Base-by-base conservation (phyloP, 2,888 invertebrate species). In the Hypsopygia costalis region DNA sequence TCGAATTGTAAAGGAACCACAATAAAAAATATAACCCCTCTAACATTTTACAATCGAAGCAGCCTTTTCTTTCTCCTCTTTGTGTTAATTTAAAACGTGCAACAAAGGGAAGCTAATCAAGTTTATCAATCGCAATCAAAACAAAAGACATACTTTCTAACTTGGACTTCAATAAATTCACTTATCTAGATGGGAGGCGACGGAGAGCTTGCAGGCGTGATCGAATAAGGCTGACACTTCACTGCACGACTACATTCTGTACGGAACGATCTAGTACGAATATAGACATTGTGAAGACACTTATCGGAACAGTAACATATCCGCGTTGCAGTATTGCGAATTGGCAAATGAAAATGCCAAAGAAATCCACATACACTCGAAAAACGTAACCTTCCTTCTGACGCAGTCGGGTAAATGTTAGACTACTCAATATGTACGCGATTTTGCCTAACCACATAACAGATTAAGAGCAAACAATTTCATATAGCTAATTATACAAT, bases 101-200 rank as follows among this genome's bases (percentile, higher is more conserved):
- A 46, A 58, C 43, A 67, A 58, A 58, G 41, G 36, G 45, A 41
- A 44, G 54, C 47, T 55, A 59, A 65, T 61, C 62, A 49, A 48
- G 50, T 56, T 61, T 55, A 58, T 55, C 62, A 53, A 62, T 62
- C 58, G 60, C 45, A 51, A 62, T 60, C 61, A 62, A 69, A 71
- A 75, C 76, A 70, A 79, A 75, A 71, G 63, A 46, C 46, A 50
- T 47, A 48, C 70, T 76, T 76, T 75, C 72, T 62, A 69, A 61
- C 53, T 61, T 43, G 44, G 47, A 49, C 47, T 47, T 65, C 60
- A 62, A 71, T 70, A 76, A 75, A 74, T 70, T 65, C 55, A 57
- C 55, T 71, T 75, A 81, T 81, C 77, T 61, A 69, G 78, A 77
- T 76, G 49, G 50, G 49, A 47, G 43, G 16, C 16, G 4, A 16